A percentile compares a stretch with the other conserved stretches of the same genome.
phyloP scores from a whole-genome alignment of 1,140 invertebrate genomes.

The Ooceraea biroi region DNA sequence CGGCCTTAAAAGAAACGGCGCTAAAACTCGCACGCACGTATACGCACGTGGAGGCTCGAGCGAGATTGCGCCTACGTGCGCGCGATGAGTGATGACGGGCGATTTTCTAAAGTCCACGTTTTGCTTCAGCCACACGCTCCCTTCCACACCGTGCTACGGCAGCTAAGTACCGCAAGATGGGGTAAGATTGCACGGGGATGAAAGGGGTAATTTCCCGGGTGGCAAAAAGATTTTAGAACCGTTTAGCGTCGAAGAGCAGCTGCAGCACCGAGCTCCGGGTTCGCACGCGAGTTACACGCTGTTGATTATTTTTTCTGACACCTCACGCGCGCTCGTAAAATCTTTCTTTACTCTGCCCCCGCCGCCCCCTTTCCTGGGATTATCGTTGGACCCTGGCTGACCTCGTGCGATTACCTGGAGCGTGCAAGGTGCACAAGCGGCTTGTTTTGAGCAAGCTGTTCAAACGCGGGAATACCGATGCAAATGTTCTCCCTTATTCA shows the following conservation, averaged over 20 bases:
- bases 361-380: too few species aligned
- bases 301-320: conserved; percentile 10
- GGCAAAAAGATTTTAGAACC: conserved; percentile 11
- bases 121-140: conserved; percentile 2
- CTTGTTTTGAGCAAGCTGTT: too few species aligned
- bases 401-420: too few species aligned
- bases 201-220: conserved; percentile 19
- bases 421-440: too few species aligned
- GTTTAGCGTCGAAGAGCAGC: conserved; percentile 10
- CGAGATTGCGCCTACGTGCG: too few species aligned
- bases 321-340: background rate
- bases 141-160: conserved; percentile 4
- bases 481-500: too few species aligned
- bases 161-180: conserved; percentile 46
- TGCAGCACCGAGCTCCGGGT: background rate
- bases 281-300: background rate
- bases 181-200: conserved; percentile 29
- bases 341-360: background rate
- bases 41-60: too few species aligned
- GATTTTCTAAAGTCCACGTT: conserved; percentile 19
- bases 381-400: background rate
- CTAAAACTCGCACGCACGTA: conserved; percentile 15
- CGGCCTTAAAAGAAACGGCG: conserved; percentile 17
- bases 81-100: conserved; percentile 22
- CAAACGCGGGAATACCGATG: too few species aligned